A percentile compares a stretch with the other conserved stretches of the same genome.
Evolutionary conservation across 2,113 vertebrate species (phyloP).

Genomic region (Muntiacus reevesi): DNA sequence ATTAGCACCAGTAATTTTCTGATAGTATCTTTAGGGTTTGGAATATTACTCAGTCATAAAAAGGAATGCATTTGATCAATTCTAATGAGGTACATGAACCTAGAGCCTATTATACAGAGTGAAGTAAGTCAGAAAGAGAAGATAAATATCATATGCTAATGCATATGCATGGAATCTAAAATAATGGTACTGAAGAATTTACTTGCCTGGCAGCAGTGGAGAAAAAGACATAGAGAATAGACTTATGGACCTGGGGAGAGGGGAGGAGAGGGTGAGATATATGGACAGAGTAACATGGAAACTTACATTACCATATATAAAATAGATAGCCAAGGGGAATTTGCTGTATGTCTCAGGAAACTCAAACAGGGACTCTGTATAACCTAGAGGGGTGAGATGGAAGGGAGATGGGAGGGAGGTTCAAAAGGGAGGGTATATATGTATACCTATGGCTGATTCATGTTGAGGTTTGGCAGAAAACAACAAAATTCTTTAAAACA

Average conservation of each 20-base stretch:
- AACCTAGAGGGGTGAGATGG: neutral
- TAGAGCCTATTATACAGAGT: neutral
- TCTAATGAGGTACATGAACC: neutral
- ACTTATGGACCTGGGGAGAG: neutral
- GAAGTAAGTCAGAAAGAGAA: neutral
- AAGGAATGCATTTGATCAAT: neutral
- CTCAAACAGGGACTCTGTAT: neutral
- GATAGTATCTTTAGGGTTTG: neutral
- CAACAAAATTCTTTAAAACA: neutral
- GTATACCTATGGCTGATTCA: neutral
- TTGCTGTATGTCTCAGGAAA: neutral
- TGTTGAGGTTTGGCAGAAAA: neutral
- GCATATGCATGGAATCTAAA: neutral
- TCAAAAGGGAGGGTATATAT: neutral
- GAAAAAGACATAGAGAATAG: neutral
- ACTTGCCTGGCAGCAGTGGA: neutral
- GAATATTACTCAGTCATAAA: neutral
- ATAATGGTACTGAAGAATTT: neutral
- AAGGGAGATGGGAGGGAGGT: neutral
- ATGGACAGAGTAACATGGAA: neutral
- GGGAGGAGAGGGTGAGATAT: neutral
- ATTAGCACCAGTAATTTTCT: neutral
- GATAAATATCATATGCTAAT: neutral
- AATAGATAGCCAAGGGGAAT: neutral
- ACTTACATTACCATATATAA: neutral